These are phyloP conservation scores for Hedychridium roseum DNA, from an alignment of 2,888 invertebrate species.

Conservation along the genomic window DNA sequence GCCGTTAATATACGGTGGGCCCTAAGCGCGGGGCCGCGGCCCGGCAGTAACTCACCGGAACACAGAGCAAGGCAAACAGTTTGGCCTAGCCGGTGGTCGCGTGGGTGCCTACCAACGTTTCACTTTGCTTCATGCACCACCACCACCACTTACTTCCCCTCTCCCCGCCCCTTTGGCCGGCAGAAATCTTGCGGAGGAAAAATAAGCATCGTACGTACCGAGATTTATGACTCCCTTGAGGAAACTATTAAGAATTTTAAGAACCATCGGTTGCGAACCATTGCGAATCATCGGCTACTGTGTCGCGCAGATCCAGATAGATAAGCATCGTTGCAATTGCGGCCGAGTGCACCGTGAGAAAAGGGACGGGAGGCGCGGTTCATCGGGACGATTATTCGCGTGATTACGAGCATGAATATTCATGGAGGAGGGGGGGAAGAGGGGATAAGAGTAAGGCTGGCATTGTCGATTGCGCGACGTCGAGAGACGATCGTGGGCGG, in stretches of 20 bases:
- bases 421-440: constrained; percentile 29
- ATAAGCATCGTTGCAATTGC: too few relatives aligned
- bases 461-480: constrained; percentile 28
- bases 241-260: too few relatives aligned
- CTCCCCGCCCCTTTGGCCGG: neutral
- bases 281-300: too few relatives aligned
- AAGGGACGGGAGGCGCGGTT: too few relatives aligned
- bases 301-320: too few relatives aligned
- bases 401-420: constrained; percentile 54
- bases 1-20: constrained; percentile 50
- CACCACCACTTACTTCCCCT: neutral
- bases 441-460: constrained; percentile 34
- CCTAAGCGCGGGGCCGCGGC: constrained; percentile 41
- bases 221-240: too few relatives aligned
- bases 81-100: constrained; percentile 45
- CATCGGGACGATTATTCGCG: constrained; percentile 53
- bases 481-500: constrained; percentile 23
- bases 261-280: too few relatives aligned
- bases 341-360: too few relatives aligned
- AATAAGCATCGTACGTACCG: too few relatives aligned
- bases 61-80: constrained; percentile 49
- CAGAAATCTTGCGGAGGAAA: too few relatives aligned
- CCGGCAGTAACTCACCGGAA: constrained; percentile 52
- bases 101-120: constrained; percentile 48
- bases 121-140: constrained; percentile 34